These are phyloP conservation scores for Pungitius pungitius DNA, from an alignment of 2,113 vertebrate species.

Conservation along the genomic window DNA sequence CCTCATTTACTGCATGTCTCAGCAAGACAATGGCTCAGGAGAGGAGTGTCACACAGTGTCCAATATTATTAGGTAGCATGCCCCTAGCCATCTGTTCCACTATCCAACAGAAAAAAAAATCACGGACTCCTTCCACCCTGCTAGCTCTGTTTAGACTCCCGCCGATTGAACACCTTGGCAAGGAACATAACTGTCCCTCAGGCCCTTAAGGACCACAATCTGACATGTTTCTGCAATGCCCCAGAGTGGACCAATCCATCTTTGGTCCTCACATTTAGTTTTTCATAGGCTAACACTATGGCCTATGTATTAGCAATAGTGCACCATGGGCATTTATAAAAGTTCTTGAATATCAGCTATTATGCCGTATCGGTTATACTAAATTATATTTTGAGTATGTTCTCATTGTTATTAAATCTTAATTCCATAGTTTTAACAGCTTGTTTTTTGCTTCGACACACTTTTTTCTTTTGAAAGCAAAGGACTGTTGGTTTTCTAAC, in stretches of 20 bases:
- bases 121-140: conserved; percentile 13
- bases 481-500: background rate
- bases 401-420: conserved; percentile 26
- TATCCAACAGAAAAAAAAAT: conserved; percentile 26
- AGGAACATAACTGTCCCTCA: background rate
- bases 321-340: background rate
- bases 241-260: background rate
- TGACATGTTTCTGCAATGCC: conserved; percentile 21
- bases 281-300: background rate
- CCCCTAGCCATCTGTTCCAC: conserved; percentile 55
- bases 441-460: conserved; percentile 1
- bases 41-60: conserved; percentile 30
- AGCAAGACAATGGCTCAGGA: conserved; percentile 30
- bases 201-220: background rate
- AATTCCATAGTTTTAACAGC: too few relatives aligned
- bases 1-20: conserved; percentile 23
- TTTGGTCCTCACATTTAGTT: background rate
- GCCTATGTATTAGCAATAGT: background rate
- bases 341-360: background rate
- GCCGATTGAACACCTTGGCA: conserved; percentile 32
- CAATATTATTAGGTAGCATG: conserved; percentile 44
- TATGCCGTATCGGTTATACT: background rate
- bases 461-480: background rate
- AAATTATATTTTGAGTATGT: background rate
- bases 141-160: conserved; percentile 32